Base-by-base conservation (phyloP, 1,140 invertebrate species). In the Trissolcus basalis region DNA sequence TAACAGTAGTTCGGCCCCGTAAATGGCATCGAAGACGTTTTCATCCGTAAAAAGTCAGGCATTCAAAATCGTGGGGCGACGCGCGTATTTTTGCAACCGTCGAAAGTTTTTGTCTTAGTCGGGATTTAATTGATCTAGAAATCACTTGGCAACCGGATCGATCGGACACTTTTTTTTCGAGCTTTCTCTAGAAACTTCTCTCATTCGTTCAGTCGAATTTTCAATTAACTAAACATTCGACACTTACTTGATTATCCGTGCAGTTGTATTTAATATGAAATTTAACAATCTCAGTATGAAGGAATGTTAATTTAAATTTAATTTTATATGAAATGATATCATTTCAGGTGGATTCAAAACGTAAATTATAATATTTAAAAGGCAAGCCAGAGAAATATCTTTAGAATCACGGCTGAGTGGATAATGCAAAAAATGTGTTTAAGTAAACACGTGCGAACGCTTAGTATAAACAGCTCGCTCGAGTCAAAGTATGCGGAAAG, bases 31-130 rank as follows among this genome's bases (percentile, higher is more conserved):
- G 19, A 27, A 27, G 19, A 6, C 19, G 19, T 27, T n/a, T n/a
- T 27, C 19, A 27, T 27, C 63, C 64, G 45, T 68, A 69, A 55
- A 75, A 56, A 68, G 50, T n/a, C 58, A 43, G 59, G 50, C 50
- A 68, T 74, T 60, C 39, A 67, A 61, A 68, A 60, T 68, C 33
- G 14, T 64, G 44, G 65, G 9, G 2, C 39, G 44, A 64, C 6
- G 6, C 36, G 36, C 10, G n/a, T 44, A 45, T 59, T 64, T 54
- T 47, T 59, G 53, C 53, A 60, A 61, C 16, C 49, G 15, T 33
- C 35, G 39, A 61, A 50, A 55, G 43, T 49, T 32, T 13, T 12
- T 13, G 43, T 27, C 55, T 35, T 36, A 59, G 35, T 35, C 14
- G 19, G 8, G 49, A 16, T 60, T 69, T 69, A 55, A 69, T 61